Percentiles rank a stretch among this genome's conserved stretches.
Evolutionary conservation across 2,113 vertebrate species (phyloP).

Genomic region (Perca flavescens): DNA sequence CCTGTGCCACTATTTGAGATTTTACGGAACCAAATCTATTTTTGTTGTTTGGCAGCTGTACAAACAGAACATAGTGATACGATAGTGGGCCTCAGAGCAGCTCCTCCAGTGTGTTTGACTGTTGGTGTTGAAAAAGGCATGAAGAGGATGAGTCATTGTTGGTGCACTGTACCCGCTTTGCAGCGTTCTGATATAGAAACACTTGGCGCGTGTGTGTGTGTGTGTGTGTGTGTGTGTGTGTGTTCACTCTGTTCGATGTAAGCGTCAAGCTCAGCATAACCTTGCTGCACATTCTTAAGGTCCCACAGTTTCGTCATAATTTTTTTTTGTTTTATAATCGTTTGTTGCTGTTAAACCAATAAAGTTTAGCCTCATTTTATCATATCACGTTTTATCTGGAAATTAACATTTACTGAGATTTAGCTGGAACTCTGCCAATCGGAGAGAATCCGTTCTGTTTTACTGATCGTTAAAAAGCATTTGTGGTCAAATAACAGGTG

Average conservation of each 20-base stretch:
- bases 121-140: conserved; percentile 70
- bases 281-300: conserved; percentile 8
- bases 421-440: too few species aligned
- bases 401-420: too few species aligned
- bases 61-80: conserved; percentile 9
- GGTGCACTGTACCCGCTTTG: conserved; percentile 26
- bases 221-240: conserved; percentile 19
- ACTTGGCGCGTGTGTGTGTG: conserved; percentile 50
- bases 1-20: conserved; percentile 7
- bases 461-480: too few species aligned
- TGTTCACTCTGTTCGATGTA: background rate
- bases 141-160: conserved; percentile 73
- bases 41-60: conserved; percentile 25
- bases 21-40: conserved; percentile 28
- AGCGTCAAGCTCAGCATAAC: background rate
- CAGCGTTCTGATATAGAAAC: conserved; percentile 62
- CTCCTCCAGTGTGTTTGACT: conserved; percentile 56
- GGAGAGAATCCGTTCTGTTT: too few species aligned
- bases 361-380: background rate
- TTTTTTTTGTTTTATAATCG: background rate
- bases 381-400: too few species aligned
- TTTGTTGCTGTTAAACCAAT: background rate
- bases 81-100: conserved; percentile 37
- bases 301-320: background rate
- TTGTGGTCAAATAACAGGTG: too few species aligned